A percentile compares a stretch with the other conserved stretches of the same genome.
phyloP scores from a whole-genome alignment of 2,797 vertebrate species.

The Acestrorhynchus altus region DNA sequence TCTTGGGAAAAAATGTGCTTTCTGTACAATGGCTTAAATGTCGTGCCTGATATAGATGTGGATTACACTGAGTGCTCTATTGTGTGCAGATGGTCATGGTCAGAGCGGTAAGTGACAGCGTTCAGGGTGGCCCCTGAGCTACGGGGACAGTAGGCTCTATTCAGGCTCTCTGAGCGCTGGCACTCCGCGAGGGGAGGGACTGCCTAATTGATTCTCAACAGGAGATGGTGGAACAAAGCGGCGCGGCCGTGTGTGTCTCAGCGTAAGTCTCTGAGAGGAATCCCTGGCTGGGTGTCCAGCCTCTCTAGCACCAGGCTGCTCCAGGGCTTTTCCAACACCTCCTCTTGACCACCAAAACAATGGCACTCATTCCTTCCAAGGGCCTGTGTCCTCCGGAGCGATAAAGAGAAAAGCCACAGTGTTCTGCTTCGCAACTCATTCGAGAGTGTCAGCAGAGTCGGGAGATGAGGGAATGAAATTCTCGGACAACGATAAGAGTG shows the following conservation, averaged over 20 bases:
- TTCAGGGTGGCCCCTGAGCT: slow-evolving; percentile 13
- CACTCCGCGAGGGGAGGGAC: slow-evolving; percentile 6
- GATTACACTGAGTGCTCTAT: not conserved
- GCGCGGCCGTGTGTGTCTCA: slow-evolving; percentile 26
- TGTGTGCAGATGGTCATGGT: slow-evolving; percentile 18
- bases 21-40: too few species aligned
- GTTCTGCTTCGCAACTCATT: slow-evolving; percentile 11
- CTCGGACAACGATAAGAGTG: too few species aligned
- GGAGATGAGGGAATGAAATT: too few species aligned
- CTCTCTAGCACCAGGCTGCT: slow-evolving; percentile 9
- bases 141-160: slow-evolving; percentile 21
- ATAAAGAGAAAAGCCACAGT: slow-evolving; percentile 34
- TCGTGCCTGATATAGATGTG: not conserved
- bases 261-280: slow-evolving; percentile 4
- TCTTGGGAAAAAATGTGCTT: too few species aligned
- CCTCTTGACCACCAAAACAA: slow-evolving; percentile 29
- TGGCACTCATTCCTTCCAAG: slow-evolving; percentile 14
- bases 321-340: not conserved
- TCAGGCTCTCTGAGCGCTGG: not conserved
- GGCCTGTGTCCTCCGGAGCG: slow-evolving; percentile 1
- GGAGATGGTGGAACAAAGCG: slow-evolving; percentile 7
- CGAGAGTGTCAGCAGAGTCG: not conserved
- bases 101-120: slow-evolving; percentile 34
- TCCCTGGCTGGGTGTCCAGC: not conserved
- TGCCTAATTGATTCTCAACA: slow-evolving; percentile 48